Percentiles rank a stretch among this genome's conserved stretches.
Evolutionary conservation across 30 jellyfish, hydroid and myxozoan genomes (phyloP).

Genomic region (Turritopsis dohrnii): DNA sequence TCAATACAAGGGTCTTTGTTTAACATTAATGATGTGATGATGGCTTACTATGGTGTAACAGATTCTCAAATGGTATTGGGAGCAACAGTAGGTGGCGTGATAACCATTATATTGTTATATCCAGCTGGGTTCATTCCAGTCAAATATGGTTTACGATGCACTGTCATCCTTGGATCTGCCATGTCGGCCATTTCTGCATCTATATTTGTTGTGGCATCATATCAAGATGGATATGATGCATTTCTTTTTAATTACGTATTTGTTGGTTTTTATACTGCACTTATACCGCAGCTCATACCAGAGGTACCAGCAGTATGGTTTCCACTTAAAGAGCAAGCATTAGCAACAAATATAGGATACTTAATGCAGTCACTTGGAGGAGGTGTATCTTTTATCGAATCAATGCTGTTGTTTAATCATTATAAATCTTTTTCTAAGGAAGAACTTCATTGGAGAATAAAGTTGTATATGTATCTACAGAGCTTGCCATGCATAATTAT

Average conservation of each 20-base stretch:
- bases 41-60: conserved; percentile 9
- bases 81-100: not conserved
- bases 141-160: not conserved
- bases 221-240: not conserved
- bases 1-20: not conserved
- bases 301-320: conserved; percentile 13
- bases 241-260: not conserved
- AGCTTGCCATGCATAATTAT: not conserved
- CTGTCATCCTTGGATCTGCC: not conserved
- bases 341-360: not conserved
- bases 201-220: conserved; percentile 4
- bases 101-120: not conserved
- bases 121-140: conserved; percentile 7
- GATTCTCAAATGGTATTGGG: not conserved
- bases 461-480: not conserved
- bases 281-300: not conserved
- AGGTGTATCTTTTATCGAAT: not conserved
- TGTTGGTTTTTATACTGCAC: not conserved
- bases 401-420: conserved; percentile 6
- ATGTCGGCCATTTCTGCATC: not conserved
- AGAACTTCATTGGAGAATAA: not conserved
- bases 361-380: not conserved
- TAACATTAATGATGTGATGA: not conserved
- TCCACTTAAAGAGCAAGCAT: not conserved
- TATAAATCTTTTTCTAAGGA: not conserved